These are phyloP conservation scores for Acleris holmiana DNA, from an alignment of 2,888 invertebrate species.

Conservation along the genomic window DNA sequence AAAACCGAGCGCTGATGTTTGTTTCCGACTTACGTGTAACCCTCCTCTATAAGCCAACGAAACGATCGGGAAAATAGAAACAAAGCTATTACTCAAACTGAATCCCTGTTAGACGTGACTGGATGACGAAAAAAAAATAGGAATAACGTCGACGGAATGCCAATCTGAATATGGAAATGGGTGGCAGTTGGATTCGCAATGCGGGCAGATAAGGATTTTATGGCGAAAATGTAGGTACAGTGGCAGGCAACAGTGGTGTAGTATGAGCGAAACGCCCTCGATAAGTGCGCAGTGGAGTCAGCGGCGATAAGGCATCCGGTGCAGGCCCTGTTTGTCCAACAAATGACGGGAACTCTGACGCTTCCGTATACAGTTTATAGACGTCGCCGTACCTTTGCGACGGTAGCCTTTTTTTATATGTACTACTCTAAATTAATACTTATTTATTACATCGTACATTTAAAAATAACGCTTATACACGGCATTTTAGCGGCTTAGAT, in stretches of 20 bases:
- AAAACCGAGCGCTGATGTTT: conserved; percentile 4
- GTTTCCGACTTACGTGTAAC: not conserved
- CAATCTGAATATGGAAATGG: conserved; percentile 79
- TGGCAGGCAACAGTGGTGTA: conserved; percentile 51
- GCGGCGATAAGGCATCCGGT: conserved; percentile 26
- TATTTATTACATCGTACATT: no score
- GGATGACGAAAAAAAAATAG: conserved; percentile 50
- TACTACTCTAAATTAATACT: no score
- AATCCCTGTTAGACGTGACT: conserved; percentile 54
- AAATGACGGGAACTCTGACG: conserved; percentile 3
- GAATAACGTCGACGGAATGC: conserved; percentile 47
- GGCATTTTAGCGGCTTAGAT: no score
- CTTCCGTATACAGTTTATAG: no score
- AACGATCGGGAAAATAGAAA: conserved; percentile 52
- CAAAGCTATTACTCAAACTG: conserved; percentile 53
- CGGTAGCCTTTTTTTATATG: no score
- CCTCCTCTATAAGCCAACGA: conserved; percentile 24
- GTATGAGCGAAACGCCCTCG: conserved; percentile 57
- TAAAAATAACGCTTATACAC: no score
- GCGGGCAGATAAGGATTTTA: conserved; percentile 78
- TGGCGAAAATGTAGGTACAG: conserved; percentile 59
- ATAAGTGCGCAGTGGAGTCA: conserved; percentile 51
- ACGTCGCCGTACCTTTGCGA: no score
- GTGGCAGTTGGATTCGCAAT: conserved; percentile 69
- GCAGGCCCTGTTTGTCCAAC: conserved; percentile 4